Percentiles rank a stretch among this genome's conserved stretches.
Evolutionary conservation across 2,888 invertebrate species (phyloP).

Genomic region (Malthinus flaveolus): DNA sequence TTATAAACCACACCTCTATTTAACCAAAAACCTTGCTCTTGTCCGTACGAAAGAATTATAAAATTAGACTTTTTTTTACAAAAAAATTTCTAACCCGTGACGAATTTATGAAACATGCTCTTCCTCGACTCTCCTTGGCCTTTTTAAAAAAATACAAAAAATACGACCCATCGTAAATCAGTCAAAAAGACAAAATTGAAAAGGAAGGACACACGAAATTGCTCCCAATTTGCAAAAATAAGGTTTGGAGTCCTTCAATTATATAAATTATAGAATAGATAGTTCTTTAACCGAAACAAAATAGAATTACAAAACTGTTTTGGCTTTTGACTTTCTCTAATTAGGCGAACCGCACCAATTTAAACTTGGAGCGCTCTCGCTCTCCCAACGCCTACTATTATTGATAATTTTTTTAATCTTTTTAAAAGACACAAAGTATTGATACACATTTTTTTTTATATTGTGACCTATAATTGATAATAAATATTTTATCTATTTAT

Average conservation of each 20-base stretch:
- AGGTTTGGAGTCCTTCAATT: too few relatives aligned
- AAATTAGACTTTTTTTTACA: too few relatives aligned
- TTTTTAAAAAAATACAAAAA: constrained; percentile 17
- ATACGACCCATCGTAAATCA: constrained; percentile 20
- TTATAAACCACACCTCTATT: constrained; percentile 32
- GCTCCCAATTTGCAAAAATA: too few relatives aligned
- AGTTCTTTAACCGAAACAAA: too few relatives aligned
- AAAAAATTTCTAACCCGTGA: constrained; percentile 3
- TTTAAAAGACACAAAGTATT: too few relatives aligned
- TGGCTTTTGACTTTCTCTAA: background rate
- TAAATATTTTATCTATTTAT: too few relatives aligned
- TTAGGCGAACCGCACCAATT: background rate
- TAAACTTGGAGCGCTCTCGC: too few relatives aligned
- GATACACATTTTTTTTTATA: too few relatives aligned
- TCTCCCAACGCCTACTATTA: background rate
- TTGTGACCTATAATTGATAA: constrained; percentile 2
- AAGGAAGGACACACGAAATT: too few relatives aligned
- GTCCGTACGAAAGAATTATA: background rate
- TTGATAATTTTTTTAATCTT: background rate
- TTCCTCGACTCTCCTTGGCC: too few relatives aligned
- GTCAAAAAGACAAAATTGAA: too few relatives aligned
- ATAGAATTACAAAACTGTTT: background rate
- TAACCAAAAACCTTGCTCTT: background rate
- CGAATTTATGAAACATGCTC: constrained; percentile 7
- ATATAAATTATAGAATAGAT: too few relatives aligned